Base-by-base conservation (phyloP, 2,888 invertebrate genomes). In the Dyspetes luteomarginatus region DNA sequence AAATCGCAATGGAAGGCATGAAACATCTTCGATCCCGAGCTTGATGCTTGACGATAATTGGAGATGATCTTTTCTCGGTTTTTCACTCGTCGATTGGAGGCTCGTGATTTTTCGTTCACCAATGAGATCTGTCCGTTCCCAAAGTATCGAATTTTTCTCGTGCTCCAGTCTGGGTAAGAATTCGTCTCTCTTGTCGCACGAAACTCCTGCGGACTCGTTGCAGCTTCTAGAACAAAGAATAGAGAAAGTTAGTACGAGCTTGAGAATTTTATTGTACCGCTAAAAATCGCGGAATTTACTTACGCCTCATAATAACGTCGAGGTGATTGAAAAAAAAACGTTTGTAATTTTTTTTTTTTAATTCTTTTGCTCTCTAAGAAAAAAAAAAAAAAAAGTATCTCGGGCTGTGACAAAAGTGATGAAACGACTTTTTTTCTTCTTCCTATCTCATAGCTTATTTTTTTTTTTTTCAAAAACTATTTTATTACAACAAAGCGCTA, bases 181-280 rank as follows among this genome's bases (percentile, higher is more conserved):
- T 17, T 84, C 84, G 26, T 80, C 67, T 9, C 80, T 48, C 43
- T 15, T 26, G 9, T 30, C 52, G 24, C 84, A 84, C 30, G 81
- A 83, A 28, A 12, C 74, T 67, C 60, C 65, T 81, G 65, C 56
- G 78, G 22, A n/a, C 28, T 62, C 60, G 15, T 26, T 45, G 78
- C 76, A 43, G 64, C 41, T 62, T 84, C 89, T 89, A 88, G 84
- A 89, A 89, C 88, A 88, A 50, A 87, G 48, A 65, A 83, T 60
- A 82, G 76, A 74, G 3, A 24, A 24, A 48, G 24, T 81, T 73
- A 81, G 81, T 69, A 52, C 28, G 65, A 22, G 36, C 36, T 65
- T 73, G 65, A 26, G 12, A 7, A 26, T 43, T 28, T 4, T 7
- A 4, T 56, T 30, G 72, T 45, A 65, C 76, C 76, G 73, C 73